These are phyloP conservation scores for Coelinius sp. DNA, from an alignment of 2,888 invertebrate genomes.

Conservation along the genomic window DNA sequence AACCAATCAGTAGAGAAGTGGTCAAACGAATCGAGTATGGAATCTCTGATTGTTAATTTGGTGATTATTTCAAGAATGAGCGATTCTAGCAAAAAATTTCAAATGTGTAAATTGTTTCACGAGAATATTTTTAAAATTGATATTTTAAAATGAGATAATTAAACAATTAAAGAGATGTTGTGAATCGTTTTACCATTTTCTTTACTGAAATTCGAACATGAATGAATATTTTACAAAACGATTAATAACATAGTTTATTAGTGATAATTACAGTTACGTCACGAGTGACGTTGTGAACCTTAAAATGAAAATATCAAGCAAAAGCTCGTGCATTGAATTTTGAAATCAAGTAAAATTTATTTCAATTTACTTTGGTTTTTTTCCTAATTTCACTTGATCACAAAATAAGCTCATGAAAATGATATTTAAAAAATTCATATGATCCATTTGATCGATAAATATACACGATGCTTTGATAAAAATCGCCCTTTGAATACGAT, in stretches of 20 bases:
- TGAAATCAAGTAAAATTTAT: background rate
- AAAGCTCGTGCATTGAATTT: constrained; percentile 7
- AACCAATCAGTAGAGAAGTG: background rate
- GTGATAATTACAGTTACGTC: background rate
- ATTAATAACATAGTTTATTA: background rate
- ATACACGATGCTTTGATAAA: background rate
- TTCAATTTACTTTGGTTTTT: background rate
- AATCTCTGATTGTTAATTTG: background rate
- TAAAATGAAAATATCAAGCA: background rate
- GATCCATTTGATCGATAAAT: background rate
- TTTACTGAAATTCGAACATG: background rate
- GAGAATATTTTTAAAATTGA: background rate
- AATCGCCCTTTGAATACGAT: background rate
- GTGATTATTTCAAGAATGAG: background rate
- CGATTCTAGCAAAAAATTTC: no score
- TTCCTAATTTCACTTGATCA: background rate
- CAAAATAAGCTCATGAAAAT: background rate
- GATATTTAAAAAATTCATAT: background rate
- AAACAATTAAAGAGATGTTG: no score
- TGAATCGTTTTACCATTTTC: background rate
- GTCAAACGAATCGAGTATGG: background rate
- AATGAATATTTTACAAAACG: background rate
- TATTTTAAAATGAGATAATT: no score
- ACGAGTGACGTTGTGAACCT: background rate
- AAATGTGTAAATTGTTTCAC: no score